Evolutionary conservation across 2,113 vertebrate genomes (phyloP), one percentile per base, ranked within the genome.

Genomic region (Lichenostomus cassidix): DNA sequence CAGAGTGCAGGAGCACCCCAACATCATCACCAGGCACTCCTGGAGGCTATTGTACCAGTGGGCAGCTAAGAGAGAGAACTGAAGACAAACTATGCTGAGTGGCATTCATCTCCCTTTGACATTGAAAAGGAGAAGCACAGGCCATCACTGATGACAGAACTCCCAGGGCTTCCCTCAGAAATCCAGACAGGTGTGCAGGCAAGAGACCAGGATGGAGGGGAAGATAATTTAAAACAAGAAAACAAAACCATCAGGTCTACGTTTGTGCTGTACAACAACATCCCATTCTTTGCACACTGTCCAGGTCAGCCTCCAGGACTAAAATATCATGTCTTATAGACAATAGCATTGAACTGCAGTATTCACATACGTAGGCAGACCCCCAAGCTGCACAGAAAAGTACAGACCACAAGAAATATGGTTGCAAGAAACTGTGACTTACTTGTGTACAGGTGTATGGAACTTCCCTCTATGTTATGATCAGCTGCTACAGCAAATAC

Each of bases 331-430:
- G 18, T 37, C 46, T 50, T 69, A 62, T 6, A 46, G 2, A 27
- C 13, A 53, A 19, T 1, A 79, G 9, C 7, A 37, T 4, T 49
- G 23, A n/a, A 62, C 12, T 50, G 23, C 17, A 39, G 16, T 15
- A 21, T 14, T 71, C 5, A 7, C 3, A 3, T 1, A 64, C 1
- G 12, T 3, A 58, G 44, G 25, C 6, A 60, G 39, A 80, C 15
- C 9, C 16, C 22, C 2, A 1, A 6, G 7, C 21, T 42, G 14
- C 25, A 59, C 15, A 64, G 31, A 7, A 55, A 71, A 44, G 55
- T 5, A 77, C 12, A 35, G 15, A 0, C 9, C 46, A 73, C 0
- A 1, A 56, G 9, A 3, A 80, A 53, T 0, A 58, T 5, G 1
- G 9, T 18, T 74, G 27, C 41, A 83, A 41, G 19, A 3, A 86